Evolutionary conservation across 2,888 invertebrate species (phyloP), one percentile per base, ranked within the genome.

Genomic region (Calliopum simillimum): DNA sequence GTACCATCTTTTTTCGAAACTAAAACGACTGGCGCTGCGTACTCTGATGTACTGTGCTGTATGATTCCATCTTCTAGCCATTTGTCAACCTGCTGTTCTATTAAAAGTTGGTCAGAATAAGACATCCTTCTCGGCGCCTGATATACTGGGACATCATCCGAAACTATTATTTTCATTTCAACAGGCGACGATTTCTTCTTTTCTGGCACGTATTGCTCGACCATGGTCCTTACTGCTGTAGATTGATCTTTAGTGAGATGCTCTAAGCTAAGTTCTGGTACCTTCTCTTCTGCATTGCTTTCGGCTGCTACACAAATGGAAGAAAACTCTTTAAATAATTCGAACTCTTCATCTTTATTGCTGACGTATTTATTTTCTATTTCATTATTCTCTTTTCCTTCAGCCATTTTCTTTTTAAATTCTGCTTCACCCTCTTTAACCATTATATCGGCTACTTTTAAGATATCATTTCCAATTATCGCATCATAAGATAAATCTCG

Each of bases 31-130:
- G 76, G 75, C 41, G 74, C 68, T 3, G 82, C 77, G 68, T 79
- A 85, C 13, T 82, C 81, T 0, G 83, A 83, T 19, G 55, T 59
- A 16, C 80, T 80, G 1, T 76, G 77, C 56, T 76, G 73, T n/a
- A 84, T 75, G 1, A 84, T 78, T 8, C 78, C 79, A 5, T 79
- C 74, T 2, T 74, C 33, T 14, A 82, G n/a, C 82, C 84, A 84
- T n/a, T 72, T 59, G 1, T 76, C 66, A 33, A 84, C 75, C 71
- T 79, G 79, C 0, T 72, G 49, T 8, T 82, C 75, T 0, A 84
- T n/a, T n/a, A n/a, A n/a, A n/a, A n/a, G n/a, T n/a, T n/a, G n/a
- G n/a, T n/a, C n/a, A n/a, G n/a, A n/a, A n/a, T n/a, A n/a, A n/a
- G 61, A 68, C 13, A 72, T 61, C 2, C 73, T 62, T 19, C 74